Evolutionary conservation across 1,140 invertebrate genomes (phyloP).

Genomic region (Drosophila hydei): DNA sequence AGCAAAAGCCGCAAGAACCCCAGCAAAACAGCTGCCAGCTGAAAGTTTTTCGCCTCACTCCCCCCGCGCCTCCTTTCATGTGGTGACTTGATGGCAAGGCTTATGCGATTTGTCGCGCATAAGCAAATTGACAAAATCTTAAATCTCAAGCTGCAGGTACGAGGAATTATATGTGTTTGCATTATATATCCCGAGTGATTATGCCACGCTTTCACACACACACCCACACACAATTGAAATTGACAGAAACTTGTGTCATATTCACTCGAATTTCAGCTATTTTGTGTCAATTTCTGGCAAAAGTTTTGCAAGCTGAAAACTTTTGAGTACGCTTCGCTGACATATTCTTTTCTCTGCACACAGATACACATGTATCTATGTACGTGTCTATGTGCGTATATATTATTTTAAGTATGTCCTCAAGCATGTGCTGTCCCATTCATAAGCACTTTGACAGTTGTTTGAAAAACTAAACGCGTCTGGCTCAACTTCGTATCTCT

Average conservation of each 20-base stretch:
- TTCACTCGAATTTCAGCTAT: slow-evolving; percentile 13
- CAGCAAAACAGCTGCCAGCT: slow-evolving; percentile 60
- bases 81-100: slow-evolving; percentile 7
- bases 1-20: slow-evolving; percentile 39
- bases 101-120: slow-evolving; percentile 35
- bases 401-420: slow-evolving; percentile 28
- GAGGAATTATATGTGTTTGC: slow-evolving; percentile 23
- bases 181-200: slow-evolving; percentile 37
- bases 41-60: slow-evolving; percentile 26
- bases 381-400: background rate
- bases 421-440: background rate
- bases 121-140: slow-evolving; percentile 36
- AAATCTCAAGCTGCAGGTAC: slow-evolving; percentile 28
- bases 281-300: slow-evolving; percentile 15
- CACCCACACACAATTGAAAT: slow-evolving; percentile 6
- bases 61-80: background rate
- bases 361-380: background rate
- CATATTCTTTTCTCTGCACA: slow-evolving; percentile 5
- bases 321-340: background rate
- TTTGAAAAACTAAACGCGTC: background rate
- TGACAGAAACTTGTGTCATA: slow-evolving; percentile 17
- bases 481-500: background rate
- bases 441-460: background rate
- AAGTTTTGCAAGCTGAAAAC: slow-evolving; percentile 7
- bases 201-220: background rate